Evolutionary conservation across 2,113 vertebrate species (phyloP).

Genomic region (Clinocottus analis): DNA sequence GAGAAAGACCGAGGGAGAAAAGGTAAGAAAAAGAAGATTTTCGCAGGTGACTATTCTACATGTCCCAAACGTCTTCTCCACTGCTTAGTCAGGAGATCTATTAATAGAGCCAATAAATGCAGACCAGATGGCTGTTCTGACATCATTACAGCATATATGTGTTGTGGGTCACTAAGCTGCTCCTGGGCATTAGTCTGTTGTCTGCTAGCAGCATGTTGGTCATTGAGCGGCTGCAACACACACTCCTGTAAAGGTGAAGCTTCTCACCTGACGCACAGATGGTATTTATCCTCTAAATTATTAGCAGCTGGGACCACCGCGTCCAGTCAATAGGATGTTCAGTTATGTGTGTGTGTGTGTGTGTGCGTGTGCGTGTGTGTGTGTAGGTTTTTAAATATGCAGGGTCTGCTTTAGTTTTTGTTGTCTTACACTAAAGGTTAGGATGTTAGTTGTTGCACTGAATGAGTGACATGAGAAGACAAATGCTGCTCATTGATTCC

Average conservation of each 20-base stretch:
- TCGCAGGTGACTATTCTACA: slow-evolving; percentile 45
- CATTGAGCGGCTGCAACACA: slow-evolving; percentile 47
- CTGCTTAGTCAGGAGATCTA: slow-evolving; percentile 63
- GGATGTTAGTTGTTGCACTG: slow-evolving; percentile 16
- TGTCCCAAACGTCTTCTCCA: slow-evolving; percentile 26
- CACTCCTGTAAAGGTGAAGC: slow-evolving; percentile 45
- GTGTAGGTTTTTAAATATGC: not conserved
- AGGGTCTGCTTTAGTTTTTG: slow-evolving; percentile 37
- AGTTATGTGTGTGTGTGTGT: slow-evolving; percentile 4
- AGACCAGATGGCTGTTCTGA: slow-evolving; percentile 72
- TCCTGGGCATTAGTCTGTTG: slow-evolving; percentile 56
- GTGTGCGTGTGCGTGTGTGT: not conserved
- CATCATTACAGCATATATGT: slow-evolving; percentile 57
- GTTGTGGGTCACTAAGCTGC: slow-evolving; percentile 59
- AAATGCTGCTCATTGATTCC: slow-evolving; percentile 37
- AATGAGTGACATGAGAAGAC: slow-evolving; percentile 19
- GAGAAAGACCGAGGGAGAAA: not conserved
- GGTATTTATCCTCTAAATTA: slow-evolving; percentile 65
- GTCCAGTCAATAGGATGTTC: slow-evolving; percentile 23
- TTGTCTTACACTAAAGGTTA: slow-evolving; percentile 24
- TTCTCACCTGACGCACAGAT: slow-evolving; percentile 69
- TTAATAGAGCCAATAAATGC: slow-evolving; percentile 54
- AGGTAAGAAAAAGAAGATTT: slow-evolving; percentile 17
- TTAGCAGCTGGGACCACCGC: slow-evolving; percentile 48
- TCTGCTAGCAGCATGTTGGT: slow-evolving; percentile 60